Base-by-base conservation (phyloP, 2,113 vertebrate genomes). In the Amphiprion ocellaris region DNA sequence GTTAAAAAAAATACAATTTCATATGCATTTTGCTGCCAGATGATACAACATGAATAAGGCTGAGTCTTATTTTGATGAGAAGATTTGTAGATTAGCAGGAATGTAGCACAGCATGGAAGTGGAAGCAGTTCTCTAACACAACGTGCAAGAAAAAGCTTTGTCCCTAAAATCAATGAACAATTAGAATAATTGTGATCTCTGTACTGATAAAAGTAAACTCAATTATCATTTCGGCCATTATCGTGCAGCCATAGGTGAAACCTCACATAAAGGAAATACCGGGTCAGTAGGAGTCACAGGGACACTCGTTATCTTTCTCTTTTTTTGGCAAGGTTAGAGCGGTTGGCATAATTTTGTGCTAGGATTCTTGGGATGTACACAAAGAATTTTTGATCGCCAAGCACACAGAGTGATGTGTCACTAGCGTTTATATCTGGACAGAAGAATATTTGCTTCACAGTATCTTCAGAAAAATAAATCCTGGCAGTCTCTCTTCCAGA, bases 401-500 rank as follows among this genome's bases (percentile, higher is more conserved):
- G 65, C 70, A 65, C 74, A 59, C 33, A 82, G 61, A 84, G 61
- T 44, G 58, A 79, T 50, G 61, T 89, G 83, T 87, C 79, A 81
- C 79, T 77, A 44, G 77, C 75, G 68, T 92, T 89, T 84, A 88
- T 93, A 79, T 86, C 77, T 81, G 55, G 79, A 82, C 66, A 81
- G 73, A 79, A 39, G 54, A 64, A 62, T 81, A 80, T 67, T 87
- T 89, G 79, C 91, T 80, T 84, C 89, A 91, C 73, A 66, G 65
- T 84, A 79, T 83, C 77, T 87, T 85, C 56, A 77, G 66, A 80
- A 85, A 79, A 84, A 91, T 90, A 74, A 74, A 92, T 93, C 78
- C 82, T 75, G 70, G 68, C 82, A 89, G 82, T 81, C 78, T 79
- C 71, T 84, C 80, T 79, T 78, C 50, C 41, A 26, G 60, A 85